Evolutionary conservation across 2,888 invertebrate genomes (phyloP).

Genomic region (Rhingia campestris): DNA sequence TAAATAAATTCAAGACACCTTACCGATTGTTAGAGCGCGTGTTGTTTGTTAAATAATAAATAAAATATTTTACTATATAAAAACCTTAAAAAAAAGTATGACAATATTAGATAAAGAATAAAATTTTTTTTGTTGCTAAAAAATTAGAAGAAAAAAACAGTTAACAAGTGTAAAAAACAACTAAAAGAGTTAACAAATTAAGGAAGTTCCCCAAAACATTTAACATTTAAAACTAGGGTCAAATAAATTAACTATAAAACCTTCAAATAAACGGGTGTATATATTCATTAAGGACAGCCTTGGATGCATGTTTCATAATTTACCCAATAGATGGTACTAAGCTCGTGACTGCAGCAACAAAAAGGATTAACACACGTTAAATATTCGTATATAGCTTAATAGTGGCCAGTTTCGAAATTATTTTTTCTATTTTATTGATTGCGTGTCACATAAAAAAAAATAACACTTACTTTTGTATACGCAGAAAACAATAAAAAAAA

Average conservation of each 20-base stretch:
- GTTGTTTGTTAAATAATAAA: slow-evolving; percentile 4
- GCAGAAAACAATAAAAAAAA: neutral
- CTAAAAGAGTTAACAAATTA: neutral
- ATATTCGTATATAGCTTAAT: neutral
- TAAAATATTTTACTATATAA: neutral
- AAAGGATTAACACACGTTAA: slow-evolving; percentile 5
- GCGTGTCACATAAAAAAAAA: neutral
- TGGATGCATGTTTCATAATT: slow-evolving; percentile 25
- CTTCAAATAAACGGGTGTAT: neutral
- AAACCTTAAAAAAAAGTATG: neutral
- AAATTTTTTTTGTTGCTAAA: neutral
- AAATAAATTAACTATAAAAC: neutral
- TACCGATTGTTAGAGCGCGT: neutral
- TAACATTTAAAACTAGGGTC: neutral
- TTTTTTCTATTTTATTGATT: slow-evolving; percentile 3
- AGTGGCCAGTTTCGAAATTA: slow-evolving; percentile 3
- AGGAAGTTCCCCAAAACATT: neutral
- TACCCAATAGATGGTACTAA: slow-evolving; percentile 46
- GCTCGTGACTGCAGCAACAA: slow-evolving; percentile 26
- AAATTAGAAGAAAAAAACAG: neutral
- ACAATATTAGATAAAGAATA: neutral
- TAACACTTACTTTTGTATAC: neutral
- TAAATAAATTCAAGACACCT: neutral
- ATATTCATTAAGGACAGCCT: neutral
- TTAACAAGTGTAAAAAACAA: neutral